phyloP scores from a whole-genome alignment of 2,113 vertebrate genomes.

The Lethenteron reissneri region DNA sequence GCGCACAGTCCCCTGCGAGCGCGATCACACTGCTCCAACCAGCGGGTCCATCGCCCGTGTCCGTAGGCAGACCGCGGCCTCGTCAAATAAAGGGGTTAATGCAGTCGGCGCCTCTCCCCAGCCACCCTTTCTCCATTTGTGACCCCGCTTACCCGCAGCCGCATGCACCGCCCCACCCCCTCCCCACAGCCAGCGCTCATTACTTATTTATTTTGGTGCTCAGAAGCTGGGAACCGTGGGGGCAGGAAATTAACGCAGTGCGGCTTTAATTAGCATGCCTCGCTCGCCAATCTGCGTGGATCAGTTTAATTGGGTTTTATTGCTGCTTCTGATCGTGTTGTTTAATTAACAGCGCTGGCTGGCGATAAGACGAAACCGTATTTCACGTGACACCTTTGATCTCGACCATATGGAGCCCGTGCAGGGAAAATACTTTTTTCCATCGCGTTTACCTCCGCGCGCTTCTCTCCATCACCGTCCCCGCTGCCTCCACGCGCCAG shows the following conservation, averaged over 20 bases:
- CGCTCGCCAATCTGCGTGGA: conserved; percentile 3
- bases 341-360: conserved; percentile 6
- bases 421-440: too few relatives aligned
- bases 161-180: neutral
- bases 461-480: too few relatives aligned
- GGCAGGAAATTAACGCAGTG: conserved; percentile 1
- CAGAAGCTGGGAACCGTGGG: neutral
- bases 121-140: neutral
- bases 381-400: conserved; percentile 4
- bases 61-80: neutral
- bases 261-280: conserved; percentile 2
- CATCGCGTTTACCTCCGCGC: too few relatives aligned
- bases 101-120: neutral
- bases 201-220: conserved; percentile 3
- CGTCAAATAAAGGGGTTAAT: neutral
- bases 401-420: conserved; percentile 2
- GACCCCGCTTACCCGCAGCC: neutral
- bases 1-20: too few relatives aligned
- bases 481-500: too few relatives aligned
- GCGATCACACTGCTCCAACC: neutral
- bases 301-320: conserved; percentile 5
- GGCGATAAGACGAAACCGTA: conserved; percentile 6
- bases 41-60: neutral
- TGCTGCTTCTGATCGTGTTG: conserved; percentile 6
- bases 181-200: neutral